Evolutionary conservation across 2,888 invertebrate species (phyloP).

Genomic region (Agrochola macilenta): DNA sequence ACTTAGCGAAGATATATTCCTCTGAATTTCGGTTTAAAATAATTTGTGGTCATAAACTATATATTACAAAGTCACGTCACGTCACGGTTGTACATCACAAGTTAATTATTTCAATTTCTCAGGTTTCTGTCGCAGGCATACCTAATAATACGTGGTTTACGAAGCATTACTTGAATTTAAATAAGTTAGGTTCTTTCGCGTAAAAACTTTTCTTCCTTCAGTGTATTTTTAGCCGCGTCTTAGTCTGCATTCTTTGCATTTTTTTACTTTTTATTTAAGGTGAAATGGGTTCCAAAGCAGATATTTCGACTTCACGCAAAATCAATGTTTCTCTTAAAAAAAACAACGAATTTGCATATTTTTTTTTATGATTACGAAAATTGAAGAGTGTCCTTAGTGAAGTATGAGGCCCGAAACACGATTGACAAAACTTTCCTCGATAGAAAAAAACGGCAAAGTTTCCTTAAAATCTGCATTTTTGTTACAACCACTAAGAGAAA

Average conservation of each 20-base stretch:
- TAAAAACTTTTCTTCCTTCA: conserved; percentile 31
- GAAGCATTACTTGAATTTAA: conserved; percentile 80
- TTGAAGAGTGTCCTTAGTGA: too few relatives aligned
- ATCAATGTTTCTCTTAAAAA: too few relatives aligned
- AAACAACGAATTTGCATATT: too few relatives aligned
- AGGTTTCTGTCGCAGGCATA: conserved; percentile 80
- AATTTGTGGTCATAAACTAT: conserved; percentile 53
- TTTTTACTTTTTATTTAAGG: conserved; percentile 2
- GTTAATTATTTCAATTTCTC: conserved; percentile 88
- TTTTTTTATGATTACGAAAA: too few relatives aligned
- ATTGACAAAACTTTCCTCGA: too few relatives aligned
- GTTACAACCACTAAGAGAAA: too few relatives aligned
- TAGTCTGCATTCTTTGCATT: conserved; percentile 7
- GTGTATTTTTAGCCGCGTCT: not conserved
- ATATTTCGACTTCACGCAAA: too few relatives aligned
- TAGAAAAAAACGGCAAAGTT: too few relatives aligned
- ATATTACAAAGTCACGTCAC: conserved; percentile 71
- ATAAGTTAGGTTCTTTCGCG: conserved; percentile 68
- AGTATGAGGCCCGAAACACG: too few relatives aligned
- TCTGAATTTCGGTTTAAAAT: conserved; percentile 56
- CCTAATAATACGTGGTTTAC: conserved; percentile 79
- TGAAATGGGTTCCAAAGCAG: too few relatives aligned
- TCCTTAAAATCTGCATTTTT: too few relatives aligned
- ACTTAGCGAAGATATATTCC: conserved; percentile 58
- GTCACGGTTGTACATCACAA: conserved; percentile 77